phyloP scores from a whole-genome alignment of 2,113 vertebrate species.

The Loxodonta africana region DNA sequence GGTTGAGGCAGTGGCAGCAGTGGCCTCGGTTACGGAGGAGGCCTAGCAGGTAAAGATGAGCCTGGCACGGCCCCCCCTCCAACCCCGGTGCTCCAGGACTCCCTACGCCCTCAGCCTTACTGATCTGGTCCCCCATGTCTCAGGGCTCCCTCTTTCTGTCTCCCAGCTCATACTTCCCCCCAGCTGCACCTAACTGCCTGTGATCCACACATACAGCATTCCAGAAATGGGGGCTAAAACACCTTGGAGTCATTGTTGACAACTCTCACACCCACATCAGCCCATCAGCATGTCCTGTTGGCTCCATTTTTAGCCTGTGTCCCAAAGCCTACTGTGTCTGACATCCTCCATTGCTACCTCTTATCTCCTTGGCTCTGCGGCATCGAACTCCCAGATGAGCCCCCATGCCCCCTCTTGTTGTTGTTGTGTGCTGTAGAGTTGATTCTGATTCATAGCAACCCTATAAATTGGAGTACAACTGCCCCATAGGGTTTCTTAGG shows the following conservation, averaged over 20 bases:
- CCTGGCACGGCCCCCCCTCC: not conserved
- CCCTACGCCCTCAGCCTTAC: not conserved
- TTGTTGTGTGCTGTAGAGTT: not conserved
- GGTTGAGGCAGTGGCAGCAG: not conserved
- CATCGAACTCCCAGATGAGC: not conserved
- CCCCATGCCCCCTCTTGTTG: not conserved
- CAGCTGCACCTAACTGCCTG: not conserved
- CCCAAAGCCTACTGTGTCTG: not conserved
- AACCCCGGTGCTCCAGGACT: not conserved
- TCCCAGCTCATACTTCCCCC: not conserved
- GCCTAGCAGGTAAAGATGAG: not conserved
- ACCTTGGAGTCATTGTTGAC: not conserved
- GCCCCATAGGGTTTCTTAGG: not conserved
- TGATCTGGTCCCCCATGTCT: not conserved
- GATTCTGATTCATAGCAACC: not conserved
- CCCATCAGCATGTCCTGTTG: not conserved
- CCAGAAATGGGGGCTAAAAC: not conserved
- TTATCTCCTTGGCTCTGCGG: not conserved
- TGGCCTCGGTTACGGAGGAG: not conserved
- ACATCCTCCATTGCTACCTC: not conserved
- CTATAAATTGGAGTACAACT: not conserved
- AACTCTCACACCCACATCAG: accelerated
- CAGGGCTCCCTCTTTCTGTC: not conserved
- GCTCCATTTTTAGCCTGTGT: not conserved
- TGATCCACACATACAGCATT: not conserved